phyloP scores from a whole-genome alignment of 2,113 vertebrate species.

The Muntiacus reevesi region DNA sequence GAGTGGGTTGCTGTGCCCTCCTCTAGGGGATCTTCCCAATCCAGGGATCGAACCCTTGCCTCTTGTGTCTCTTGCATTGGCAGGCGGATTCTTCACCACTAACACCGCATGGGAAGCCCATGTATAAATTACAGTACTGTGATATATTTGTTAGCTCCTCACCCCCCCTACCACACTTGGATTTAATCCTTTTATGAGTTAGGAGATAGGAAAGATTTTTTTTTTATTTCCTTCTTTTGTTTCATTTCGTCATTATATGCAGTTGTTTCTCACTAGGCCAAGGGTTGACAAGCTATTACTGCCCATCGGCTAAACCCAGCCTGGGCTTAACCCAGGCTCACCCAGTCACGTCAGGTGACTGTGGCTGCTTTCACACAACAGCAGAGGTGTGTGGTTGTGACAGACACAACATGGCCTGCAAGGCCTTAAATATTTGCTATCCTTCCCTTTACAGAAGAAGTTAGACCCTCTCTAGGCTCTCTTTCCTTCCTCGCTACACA shows the following conservation, averaged over 20 bases:
- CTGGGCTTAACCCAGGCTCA: not conserved
- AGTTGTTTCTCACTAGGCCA: not conserved
- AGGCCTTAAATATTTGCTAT: not conserved
- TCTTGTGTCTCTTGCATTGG: not conserved
- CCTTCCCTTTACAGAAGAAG: not conserved
- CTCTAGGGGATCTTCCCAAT: not conserved
- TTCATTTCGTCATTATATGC: not conserved
- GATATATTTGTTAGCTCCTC: not conserved
- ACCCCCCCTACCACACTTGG: not conserved
- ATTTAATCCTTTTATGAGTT: not conserved
- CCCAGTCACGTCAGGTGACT: not conserved
- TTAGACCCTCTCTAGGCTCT: not conserved
- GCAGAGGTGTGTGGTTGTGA: not conserved
- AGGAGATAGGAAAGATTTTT: not conserved
- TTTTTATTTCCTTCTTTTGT: not conserved
- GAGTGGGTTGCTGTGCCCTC: not conserved
- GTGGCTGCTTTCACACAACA: not conserved
- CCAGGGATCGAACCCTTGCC: not conserved
- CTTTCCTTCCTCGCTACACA: not conserved
- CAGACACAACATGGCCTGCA: not conserved
- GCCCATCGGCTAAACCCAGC: not conserved
- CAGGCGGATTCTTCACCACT: not conserved
- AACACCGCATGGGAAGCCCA: not conserved
- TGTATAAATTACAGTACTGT: not conserved
- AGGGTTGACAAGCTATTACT: not conserved